Percentiles rank a stretch among this genome's conserved stretches.
phyloP scores from a whole-genome alignment of 1,140 invertebrate species.

The Scaptomyza montana region DNA sequence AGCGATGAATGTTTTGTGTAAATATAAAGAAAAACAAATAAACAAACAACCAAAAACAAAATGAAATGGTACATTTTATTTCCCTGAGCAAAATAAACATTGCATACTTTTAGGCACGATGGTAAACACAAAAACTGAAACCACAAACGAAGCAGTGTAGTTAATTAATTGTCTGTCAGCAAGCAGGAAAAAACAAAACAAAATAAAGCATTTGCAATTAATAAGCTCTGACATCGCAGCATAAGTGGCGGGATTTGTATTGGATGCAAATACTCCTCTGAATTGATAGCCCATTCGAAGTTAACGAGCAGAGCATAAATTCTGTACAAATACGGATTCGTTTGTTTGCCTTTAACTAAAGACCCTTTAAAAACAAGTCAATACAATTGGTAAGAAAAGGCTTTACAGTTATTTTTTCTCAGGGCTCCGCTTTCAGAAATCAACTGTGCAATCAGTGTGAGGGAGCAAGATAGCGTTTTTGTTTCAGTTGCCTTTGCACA shows the following conservation, averaged over 20 bases:
- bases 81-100: background rate
- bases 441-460: no score
- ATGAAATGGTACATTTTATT: background rate
- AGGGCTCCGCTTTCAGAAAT: no score
- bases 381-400: no score
- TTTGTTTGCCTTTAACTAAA: background rate
- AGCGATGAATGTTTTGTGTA: conserved; percentile 49
- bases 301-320: conserved; percentile 55
- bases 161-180: background rate
- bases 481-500: no score
- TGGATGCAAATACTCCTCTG: conserved; percentile 16
- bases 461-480: no score
- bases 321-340: background rate
- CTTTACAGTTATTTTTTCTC: no score
- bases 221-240: background rate
- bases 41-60: conserved; percentile 13
- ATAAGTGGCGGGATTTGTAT: background rate
- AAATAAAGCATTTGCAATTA: background rate
- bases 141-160: background rate
- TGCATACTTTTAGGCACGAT: conserved; percentile 28
- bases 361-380: no score
- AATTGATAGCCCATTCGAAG: conserved; percentile 38
- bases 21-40: conserved; percentile 2
- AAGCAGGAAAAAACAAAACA: background rate
- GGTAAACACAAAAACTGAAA: background rate